Conservation (phyloP, 1,140 invertebrate species). For the Venustaconcha ellipsiformis region DNA sequence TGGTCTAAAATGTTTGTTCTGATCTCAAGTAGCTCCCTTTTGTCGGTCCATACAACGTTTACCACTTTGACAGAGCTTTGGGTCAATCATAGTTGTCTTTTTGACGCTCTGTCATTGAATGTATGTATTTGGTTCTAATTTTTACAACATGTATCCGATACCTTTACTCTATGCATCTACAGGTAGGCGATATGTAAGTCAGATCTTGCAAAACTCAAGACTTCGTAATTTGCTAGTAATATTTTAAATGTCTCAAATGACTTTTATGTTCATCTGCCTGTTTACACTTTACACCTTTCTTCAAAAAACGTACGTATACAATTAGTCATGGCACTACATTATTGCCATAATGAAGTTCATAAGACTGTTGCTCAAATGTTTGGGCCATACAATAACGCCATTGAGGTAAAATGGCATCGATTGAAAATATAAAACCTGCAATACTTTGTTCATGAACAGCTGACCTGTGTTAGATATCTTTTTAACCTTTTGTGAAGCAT, state of each 20-base stretch:
- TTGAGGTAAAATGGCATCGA: slow-evolving; percentile 23
- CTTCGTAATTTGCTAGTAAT: neutral
- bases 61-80: neutral
- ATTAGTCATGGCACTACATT: no score
- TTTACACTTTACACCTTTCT: slow-evolving; percentile 6
- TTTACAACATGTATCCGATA: slow-evolving; percentile 11
- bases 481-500: slow-evolving; percentile 5
- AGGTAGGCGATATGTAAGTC: slow-evolving; percentile 6
- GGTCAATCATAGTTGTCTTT: neutral
- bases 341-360: neutral
- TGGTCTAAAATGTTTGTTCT: no score
- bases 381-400: slow-evolving; percentile 13
- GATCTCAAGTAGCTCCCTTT: neutral
- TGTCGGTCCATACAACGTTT: neutral
- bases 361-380: slow-evolving; percentile 21
- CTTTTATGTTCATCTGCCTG: slow-evolving; percentile 13
- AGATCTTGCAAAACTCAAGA: slow-evolving; percentile 11
- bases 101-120: neutral
- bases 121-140: slow-evolving; percentile 8
- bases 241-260: slow-evolving; percentile 4
- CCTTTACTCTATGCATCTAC: slow-evolving; percentile 11
- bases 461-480: slow-evolving; percentile 9
- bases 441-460: slow-evolving; percentile 25
- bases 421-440: slow-evolving; percentile 18
- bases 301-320: neutral